Base-by-base conservation (phyloP, 2,888 invertebrate species). In the Tiliacea aurago region DNA sequence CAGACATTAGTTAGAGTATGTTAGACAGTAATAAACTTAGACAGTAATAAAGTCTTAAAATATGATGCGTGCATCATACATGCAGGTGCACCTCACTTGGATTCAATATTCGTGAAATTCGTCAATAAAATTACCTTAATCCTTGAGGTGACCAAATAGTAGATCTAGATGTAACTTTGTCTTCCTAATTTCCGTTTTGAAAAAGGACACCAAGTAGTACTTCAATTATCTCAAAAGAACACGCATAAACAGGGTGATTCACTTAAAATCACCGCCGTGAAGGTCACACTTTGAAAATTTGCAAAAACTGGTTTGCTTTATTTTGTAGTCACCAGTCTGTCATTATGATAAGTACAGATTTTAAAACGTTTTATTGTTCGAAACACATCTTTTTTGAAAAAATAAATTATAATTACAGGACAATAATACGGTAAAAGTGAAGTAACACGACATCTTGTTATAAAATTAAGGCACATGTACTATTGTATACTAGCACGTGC, bases 211-310 rank as follows among this genome's bases (percentile, higher is more conserved):
- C 5, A 23, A 23, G 23, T 43, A 11, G 33, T 41, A 37, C 62
- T 66, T 59, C 53, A 67, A 28, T 70, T 66, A 51, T 53, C 23
- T 69, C 37, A 65, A 73, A n/a, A 62, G 23, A 70, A 53, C 75
- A 70, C 67, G 63, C 47, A 28, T 43, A 28, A 11, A 63, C 69
- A 63, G n/a, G 1, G 4, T 70, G 80, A 74, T 66, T 80, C 74
- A 67, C 68, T 83, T 59, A 56, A 65, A 67, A 70, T 10, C 43
- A 5, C 33, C 37, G 41, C 13, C 45, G 55, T 59, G 81, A 83
- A 83, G 83, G 84, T 74, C 83, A 65, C 37, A 72, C 59, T 83
- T 83, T 75, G 71, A 78, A 65, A 78, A 74, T 56, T 70, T 23
- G 28, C 64, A 70, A 77, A 74, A 83, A 83, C 49, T 69, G 56